Percentiles rank a stretch among this genome's conserved stretches.
These are phyloP conservation scores for Eupithecia abbreviata DNA, from an alignment of 2,888 invertebrate genomes.

Conservation along the genomic window DNA sequence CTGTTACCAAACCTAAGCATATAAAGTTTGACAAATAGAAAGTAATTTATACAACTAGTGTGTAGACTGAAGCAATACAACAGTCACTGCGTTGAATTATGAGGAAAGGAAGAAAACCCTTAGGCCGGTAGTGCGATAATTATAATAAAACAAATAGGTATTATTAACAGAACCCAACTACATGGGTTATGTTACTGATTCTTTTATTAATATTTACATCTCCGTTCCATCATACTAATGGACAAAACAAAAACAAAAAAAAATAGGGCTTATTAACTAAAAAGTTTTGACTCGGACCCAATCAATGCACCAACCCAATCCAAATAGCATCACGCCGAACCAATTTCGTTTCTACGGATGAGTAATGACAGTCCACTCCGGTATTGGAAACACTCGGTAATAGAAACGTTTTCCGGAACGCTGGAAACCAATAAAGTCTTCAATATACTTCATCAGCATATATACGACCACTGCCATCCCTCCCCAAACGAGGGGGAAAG, in stretches of 20 bases:
- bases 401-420: conserved; percentile 2
- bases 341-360: background rate
- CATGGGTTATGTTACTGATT: too few relatives aligned
- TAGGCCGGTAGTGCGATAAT: background rate
- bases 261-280: background rate
- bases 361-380: background rate
- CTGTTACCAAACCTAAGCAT: too few relatives aligned
- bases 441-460: background rate
- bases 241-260: background rate
- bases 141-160: background rate
- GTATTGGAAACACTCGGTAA: conserved; percentile 1
- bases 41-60: background rate
- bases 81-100: background rate
- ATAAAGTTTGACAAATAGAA: background rate
- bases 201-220: background rate
- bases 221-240: background rate
- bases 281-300: background rate
- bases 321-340: background rate
- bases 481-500: background rate
- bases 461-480: background rate
- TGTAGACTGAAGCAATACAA: background rate
- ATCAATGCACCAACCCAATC: background rate
- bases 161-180: background rate
- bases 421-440: background rate
- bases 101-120: background rate